Evolutionary conservation across 2,888 invertebrate species (phyloP).

Genomic region (Acleris laterana): DNA sequence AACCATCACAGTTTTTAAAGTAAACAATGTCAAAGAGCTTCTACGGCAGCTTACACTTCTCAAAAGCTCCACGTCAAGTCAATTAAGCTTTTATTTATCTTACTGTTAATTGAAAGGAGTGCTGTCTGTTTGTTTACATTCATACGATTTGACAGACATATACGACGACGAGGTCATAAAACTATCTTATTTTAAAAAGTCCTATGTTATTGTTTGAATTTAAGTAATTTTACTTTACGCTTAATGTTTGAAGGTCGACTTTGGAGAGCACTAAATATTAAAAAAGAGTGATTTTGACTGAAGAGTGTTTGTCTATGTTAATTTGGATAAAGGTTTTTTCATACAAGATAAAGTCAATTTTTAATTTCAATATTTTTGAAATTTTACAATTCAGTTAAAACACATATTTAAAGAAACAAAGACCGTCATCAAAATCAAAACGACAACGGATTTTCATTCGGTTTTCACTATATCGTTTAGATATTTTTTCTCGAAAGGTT

Average conservation of each 20-base stretch:
- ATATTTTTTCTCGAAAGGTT: too few species aligned
- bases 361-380: too few species aligned
- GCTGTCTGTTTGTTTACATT: constrained; percentile 29
- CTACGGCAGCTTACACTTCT: constrained; percentile 11
- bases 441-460: too few species aligned
- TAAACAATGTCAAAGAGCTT: background rate
- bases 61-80: constrained; percentile 34
- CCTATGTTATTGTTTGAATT: background rate
- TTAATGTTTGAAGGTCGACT: background rate
- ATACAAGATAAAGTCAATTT: too few species aligned
- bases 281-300: background rate
- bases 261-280: background rate
- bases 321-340: constrained; percentile 8
- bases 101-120: constrained; percentile 53
- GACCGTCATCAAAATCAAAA: too few species aligned
- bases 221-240: background rate
- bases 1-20: too few species aligned
- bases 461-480: too few species aligned
- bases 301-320: constrained; percentile 5
- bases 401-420: too few species aligned
- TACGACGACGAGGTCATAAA: constrained; percentile 16
- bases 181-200: background rate
- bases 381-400: too few species aligned
- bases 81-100: constrained; percentile 47
- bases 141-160: constrained; percentile 20